phyloP scores from a whole-genome alignment of 2,113 vertebrate species.

The Ciconia stormi region DNA sequence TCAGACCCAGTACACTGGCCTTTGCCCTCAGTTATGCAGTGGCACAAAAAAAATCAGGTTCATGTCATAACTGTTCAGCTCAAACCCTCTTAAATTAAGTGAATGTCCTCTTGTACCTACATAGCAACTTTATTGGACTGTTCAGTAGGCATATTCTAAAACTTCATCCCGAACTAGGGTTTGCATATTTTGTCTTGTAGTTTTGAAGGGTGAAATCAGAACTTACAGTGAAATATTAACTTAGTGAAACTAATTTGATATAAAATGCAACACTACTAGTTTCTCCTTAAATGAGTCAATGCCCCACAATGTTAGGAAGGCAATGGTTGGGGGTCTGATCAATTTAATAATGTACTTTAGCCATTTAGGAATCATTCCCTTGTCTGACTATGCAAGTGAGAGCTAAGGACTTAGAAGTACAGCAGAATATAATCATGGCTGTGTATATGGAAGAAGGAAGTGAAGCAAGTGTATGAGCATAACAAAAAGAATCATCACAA shows the following conservation, averaged over 20 bases:
- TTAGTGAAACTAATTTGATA: background rate
- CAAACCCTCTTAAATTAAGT: background rate
- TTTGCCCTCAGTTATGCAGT: background rate
- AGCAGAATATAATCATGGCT: background rate
- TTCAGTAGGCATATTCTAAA: background rate
- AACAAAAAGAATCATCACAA: constrained; percentile 20
- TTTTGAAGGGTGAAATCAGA: background rate
- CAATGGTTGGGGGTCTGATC: constrained; percentile 30
- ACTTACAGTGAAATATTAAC: background rate
- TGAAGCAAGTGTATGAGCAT: background rate
- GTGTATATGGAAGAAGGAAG: background rate
- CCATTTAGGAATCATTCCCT: constrained; percentile 48
- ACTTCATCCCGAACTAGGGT: background rate
- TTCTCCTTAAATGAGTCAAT: background rate
- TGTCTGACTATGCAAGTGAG: background rate
- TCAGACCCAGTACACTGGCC: background rate
- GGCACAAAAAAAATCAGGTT: background rate
- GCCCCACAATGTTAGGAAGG: background rate
- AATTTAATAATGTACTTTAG: constrained; percentile 38
- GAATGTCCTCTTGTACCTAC: background rate
- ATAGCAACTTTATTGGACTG: background rate
- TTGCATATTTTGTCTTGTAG: background rate
- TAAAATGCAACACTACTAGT: background rate
- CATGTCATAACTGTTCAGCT: background rate
- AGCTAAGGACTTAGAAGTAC: background rate